Base-by-base conservation (phyloP, 2,888 invertebrate species). In the Hydriomena furcata region DNA sequence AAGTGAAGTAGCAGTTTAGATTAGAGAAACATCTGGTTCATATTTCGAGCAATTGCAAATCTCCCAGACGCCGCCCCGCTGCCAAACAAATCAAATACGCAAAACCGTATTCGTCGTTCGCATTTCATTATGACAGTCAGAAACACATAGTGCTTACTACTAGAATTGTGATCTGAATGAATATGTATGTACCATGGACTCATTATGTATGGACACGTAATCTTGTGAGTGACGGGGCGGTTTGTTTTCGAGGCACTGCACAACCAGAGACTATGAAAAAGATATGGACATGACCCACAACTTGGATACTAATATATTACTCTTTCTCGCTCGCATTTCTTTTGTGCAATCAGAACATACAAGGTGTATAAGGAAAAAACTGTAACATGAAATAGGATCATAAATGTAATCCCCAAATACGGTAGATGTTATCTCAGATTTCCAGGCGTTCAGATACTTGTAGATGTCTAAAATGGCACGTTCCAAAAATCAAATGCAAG, bases 201-300 rank as follows among this genome's bases (percentile, higher is more conserved):
- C 38, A 38, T 44, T 74, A 74, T 74, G 73, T 73, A 68, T 72
- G 68, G 65, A 60, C 70, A 71, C 69, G 71, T 65, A 66, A 63
- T 63, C 61, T 62, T 35, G 25, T 38, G 43, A 43, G 38, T 44
- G 43, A 44, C 38, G 28, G 21, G 52, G 49, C 51, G 55, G 55
- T 50, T 44, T 10, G 34, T 23, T 35, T 44, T 36, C 30, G 12
- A 32, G 21, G 20, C 8, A 20, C 11, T 28, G 43, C 27, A 37
- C 21, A 30, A 37, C 21, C 10, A 37, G 25, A 32, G 25, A 25
- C 35, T 31, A 27, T 24, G 13, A 17, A 37, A n/a, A n/a, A 8
- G 23, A 31, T 12, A 11, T 11, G 20, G 17, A 17, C 17, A 12
- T 7, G 1, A n/a, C 17, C 7, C 7, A 7, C 25, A 27, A 28